phyloP scores from a whole-genome alignment of 2,113 vertebrate species.

The Puntigrus tetrazona region DNA sequence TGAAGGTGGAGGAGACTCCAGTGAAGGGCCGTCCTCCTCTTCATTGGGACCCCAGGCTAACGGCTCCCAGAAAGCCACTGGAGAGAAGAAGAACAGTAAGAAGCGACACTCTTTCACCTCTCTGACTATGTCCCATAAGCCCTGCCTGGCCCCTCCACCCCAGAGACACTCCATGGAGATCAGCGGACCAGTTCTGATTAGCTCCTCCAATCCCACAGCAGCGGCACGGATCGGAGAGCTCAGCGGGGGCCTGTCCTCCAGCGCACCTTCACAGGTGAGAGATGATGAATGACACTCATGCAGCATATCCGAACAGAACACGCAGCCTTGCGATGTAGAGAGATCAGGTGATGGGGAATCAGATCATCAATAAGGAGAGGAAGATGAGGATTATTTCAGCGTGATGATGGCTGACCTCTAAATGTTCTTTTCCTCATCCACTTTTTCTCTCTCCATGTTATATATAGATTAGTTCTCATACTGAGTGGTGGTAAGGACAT shows the following conservation, averaged over 20 bases:
- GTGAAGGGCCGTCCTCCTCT: slow-evolving; percentile 81
- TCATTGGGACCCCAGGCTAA: slow-evolving; percentile 78
- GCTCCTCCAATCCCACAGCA: slow-evolving; percentile 95
- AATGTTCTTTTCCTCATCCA: neutral
- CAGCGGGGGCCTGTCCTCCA: slow-evolving; percentile 89
- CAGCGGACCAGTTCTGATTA: slow-evolving; percentile 96
- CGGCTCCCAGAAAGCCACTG: slow-evolving; percentile 80
- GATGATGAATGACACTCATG: neutral
- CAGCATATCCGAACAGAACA: neutral
- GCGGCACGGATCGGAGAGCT: slow-evolving; percentile 93
- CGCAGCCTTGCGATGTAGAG: neutral
- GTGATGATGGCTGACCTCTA: slow-evolving; percentile 6
- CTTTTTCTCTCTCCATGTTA: slow-evolving; percentile 1
- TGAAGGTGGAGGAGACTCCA: slow-evolving; percentile 76
- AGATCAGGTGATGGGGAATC: neutral
- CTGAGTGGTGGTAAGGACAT: slow-evolving; percentile 21
- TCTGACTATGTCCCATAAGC: slow-evolving; percentile 96
- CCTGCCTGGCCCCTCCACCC: slow-evolving; percentile 87
- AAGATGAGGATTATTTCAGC: slow-evolving; percentile 4
- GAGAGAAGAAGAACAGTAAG: slow-evolving; percentile 97
- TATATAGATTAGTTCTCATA: slow-evolving; percentile 13
- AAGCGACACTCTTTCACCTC: slow-evolving; percentile 99
- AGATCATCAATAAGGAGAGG: neutral
- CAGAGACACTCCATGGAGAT: slow-evolving; percentile 99
- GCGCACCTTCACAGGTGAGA: slow-evolving; percentile 94